phyloP scores from a whole-genome alignment of 2,888 invertebrate species.

The Epirrhoe tristata region DNA sequence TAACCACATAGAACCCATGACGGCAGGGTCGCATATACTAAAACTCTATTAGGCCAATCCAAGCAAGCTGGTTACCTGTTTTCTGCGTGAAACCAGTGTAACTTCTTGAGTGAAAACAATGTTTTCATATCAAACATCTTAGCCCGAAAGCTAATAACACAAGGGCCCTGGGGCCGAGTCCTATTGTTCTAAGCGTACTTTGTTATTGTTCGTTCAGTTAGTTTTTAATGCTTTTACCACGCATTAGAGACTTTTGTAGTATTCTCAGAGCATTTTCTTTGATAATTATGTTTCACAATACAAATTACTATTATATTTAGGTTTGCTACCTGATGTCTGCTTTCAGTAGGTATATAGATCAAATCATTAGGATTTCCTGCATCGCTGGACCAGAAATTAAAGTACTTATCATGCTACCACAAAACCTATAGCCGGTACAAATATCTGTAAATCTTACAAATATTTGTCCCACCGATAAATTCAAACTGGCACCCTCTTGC shows the following conservation, averaged over 20 bases:
- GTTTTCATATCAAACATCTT: slow-evolving; percentile 64
- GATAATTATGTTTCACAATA: background rate
- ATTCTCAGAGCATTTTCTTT: slow-evolving; percentile 4
- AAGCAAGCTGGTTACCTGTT: slow-evolving; percentile 18
- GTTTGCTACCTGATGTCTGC: too few species aligned
- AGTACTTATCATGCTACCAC: too few species aligned
- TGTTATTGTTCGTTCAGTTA: slow-evolving; percentile 34
- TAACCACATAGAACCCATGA: too few species aligned
- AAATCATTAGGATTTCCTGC: too few species aligned
- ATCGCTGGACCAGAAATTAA: too few species aligned
- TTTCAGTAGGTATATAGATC: too few species aligned
- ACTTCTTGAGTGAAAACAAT: slow-evolving; percentile 54
- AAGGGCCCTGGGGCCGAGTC: slow-evolving; percentile 23
- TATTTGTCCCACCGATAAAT: too few species aligned
- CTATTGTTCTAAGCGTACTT: slow-evolving; percentile 31
- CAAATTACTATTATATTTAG: background rate
- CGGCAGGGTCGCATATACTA: too few species aligned
- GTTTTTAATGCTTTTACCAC: slow-evolving; percentile 33
- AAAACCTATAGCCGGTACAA: too few species aligned
- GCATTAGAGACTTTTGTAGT: slow-evolving; percentile 46
- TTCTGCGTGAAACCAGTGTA: slow-evolving; percentile 16
- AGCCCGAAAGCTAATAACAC: slow-evolving; percentile 44
- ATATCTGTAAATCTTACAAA: too few species aligned
- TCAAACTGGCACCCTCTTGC: too few species aligned
- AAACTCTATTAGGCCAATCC: too few species aligned